These are phyloP conservation scores for Xylota sylvarum DNA, from an alignment of 2,888 invertebrate species.

Conservation along the genomic window DNA sequence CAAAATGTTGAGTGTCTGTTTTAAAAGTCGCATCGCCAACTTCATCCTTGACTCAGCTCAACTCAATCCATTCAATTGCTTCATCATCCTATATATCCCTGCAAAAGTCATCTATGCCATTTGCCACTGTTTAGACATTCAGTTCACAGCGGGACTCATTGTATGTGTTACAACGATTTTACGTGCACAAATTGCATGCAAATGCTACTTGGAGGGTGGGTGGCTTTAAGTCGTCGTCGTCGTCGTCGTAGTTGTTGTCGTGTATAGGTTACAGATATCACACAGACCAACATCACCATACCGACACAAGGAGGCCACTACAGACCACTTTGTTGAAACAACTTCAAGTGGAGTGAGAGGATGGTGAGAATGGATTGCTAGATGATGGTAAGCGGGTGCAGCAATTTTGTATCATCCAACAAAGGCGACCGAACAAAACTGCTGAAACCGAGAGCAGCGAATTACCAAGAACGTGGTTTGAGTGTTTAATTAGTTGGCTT, in stretches of 20 bases:
- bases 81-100: slow-evolving; percentile 71
- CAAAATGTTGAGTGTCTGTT: slow-evolving; percentile 71
- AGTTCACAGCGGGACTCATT: slow-evolving; percentile 77
- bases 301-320: slow-evolving; percentile 75
- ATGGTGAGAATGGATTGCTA: slow-evolving; percentile 42
- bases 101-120: slow-evolving; percentile 73
- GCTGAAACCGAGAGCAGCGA: slow-evolving; percentile 76
- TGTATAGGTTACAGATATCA: slow-evolving; percentile 75
- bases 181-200: slow-evolving; percentile 77
- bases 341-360: slow-evolving; percentile 59
- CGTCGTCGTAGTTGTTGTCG: slow-evolving; percentile 1
- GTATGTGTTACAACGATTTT: slow-evolving; percentile 77
- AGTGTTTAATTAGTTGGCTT: slow-evolving; percentile 75
- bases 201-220: slow-evolving; percentile 74
- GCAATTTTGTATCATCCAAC: slow-evolving; percentile 75
- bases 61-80: slow-evolving; percentile 77
- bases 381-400: slow-evolving; percentile 73
- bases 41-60: slow-evolving; percentile 71
- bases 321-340: slow-evolving; percentile 76
- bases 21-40: slow-evolving; percentile 70
- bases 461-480: slow-evolving; percentile 76
- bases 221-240: slow-evolving; percentile 49
- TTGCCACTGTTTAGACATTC: slow-evolving; percentile 76
- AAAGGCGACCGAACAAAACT: slow-evolving; percentile 75
- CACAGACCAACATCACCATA: slow-evolving; percentile 71